Evolutionary conservation across 2,113 vertebrate genomes (phyloP), one percentile per base, ranked within the genome.

Genomic region (Solenodon paradoxus): DNA sequence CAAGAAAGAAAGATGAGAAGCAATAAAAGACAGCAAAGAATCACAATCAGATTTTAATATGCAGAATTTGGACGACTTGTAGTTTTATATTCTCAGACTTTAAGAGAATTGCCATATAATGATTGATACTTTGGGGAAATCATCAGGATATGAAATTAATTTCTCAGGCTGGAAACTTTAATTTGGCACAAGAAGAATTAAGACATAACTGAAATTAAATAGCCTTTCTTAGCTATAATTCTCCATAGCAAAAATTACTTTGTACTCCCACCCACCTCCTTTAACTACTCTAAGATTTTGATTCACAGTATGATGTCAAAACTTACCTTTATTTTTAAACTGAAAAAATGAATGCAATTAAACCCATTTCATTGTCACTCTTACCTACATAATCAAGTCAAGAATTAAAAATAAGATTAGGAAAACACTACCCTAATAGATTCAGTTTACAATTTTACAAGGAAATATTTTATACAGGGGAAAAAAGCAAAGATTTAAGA

Each of bases 91-190:
- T 74, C 30, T 84, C 75, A 91, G 40, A 79, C 45, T 95, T 69
- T 90, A 88, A 84, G 75, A 95, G 72, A 95, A 96, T 94, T 95
- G 85, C 30, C 38, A 90, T 51, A 57, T 88, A 90, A 96, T 81
- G 74, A 95, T 75, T 81, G 88, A 97, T 94, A 96, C 83, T 88
- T 95, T 87, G n/a, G 85, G 82, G 90, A 97, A 95, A 96, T 97
- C 84, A 96, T 90, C 32, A 91, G 45, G 89, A 95, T 79, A 75
- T 90, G 71, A 97, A 97, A 96, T 97, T 97, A 96, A 97, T 96
- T 97, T 97, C 90, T 92, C 86, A 89, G 55, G 81, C 78, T 92
- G 24, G 32, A 96, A n/a, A 95, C 68, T 96, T 97, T 97, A 96
- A 96, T 96, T 96, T 95, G 90, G 53, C 51, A 90, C 4, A 94